Conservation (phyloP, 2,797 vertebrate species). For the Pangasius krempfi region DNA sequence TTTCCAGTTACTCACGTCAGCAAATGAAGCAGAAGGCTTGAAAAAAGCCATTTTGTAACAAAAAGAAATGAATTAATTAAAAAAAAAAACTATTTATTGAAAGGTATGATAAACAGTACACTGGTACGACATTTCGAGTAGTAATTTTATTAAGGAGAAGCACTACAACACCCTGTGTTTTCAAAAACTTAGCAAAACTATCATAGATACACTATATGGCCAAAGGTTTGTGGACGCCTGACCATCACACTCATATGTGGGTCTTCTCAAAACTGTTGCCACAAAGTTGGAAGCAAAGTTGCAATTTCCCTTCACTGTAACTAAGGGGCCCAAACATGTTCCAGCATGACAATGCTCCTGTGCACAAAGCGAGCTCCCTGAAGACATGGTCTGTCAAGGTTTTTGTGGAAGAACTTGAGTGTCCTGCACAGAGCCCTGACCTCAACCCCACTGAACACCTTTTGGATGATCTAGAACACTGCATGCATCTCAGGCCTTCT, state of each 20-base stretch:
- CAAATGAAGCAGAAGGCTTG: conserved; percentile 48
- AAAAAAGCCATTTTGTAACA: neutral
- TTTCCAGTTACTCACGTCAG: conserved; percentile 58
- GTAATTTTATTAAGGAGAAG: neutral
- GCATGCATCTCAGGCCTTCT: neutral
- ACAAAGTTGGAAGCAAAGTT: neutral
- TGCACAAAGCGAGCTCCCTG: neutral
- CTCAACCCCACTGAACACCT: neutral
- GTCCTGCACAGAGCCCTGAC: neutral
- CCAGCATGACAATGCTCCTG: neutral
- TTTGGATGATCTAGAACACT: neutral
- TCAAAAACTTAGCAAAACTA: neutral
- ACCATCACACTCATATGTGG: neutral
- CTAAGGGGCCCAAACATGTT: neutral
- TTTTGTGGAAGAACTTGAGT: neutral
- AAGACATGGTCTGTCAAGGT: neutral
- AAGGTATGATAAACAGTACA: neutral
- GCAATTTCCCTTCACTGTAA: neutral
- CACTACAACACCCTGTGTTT: neutral
- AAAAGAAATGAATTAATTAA: neutral
- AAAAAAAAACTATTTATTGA: neutral
- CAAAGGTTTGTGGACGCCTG: neutral
- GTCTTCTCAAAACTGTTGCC: neutral
- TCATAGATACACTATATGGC: neutral
- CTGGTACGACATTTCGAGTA: neutral